Base-by-base conservation (phyloP, 2,113 vertebrate genomes). In the Hemiscyllium ocellatum region DNA sequence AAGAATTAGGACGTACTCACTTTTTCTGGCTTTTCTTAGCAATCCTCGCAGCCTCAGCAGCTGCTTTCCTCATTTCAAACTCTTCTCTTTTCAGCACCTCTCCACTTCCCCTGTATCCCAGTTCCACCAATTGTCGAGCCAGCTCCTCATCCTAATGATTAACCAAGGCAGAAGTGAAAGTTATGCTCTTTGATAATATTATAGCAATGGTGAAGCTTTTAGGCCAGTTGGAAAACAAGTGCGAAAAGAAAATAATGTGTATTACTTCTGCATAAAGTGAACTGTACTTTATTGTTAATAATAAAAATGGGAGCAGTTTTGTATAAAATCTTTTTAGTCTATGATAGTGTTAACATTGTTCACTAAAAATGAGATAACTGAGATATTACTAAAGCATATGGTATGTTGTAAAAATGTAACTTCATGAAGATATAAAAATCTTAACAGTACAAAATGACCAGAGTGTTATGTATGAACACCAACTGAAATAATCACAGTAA, bases 81-180 rank as follows among this genome's bases (percentile, higher is more conserved):
- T 98, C 98, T 97, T 98, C 97, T 96, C 97, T 97, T 96, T 96
- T 98, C 96, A 98, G 96, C 85, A 98, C 97, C 94, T 97, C 97
- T 24, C 97, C 97, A 0, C 97, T 98, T 93, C 98, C 98, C 69
- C 97, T 96, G 97, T 98, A 97, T 96, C 98, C 98, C 78, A 97
- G 97, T 97, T 98, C 98, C 97, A 98, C 98, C 97, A 98, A 95
- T 97, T 98, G 98, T 95, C 97, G 98, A 47, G 97, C 98, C 96
- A 98, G 96, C 95, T 96, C 97, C 97, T 98, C 97, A 96, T 97
- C 98, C 98, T 99, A 96, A 6, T 52, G 96, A 96, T 96, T 91
- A 96, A 96, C 76, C 94, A 95, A 96, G 96, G 83, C 96, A 94
- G 91, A 69, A 70, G 52, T 87, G 85, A 86, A 50, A 95, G 69